A percentile compares a stretch with the other conserved stretches of the same genome.
These are phyloP conservation scores for Chrysogorgia sp. DNA, from an alignment of 92 coral and sea anemone species.

Conservation along the genomic window DNA sequence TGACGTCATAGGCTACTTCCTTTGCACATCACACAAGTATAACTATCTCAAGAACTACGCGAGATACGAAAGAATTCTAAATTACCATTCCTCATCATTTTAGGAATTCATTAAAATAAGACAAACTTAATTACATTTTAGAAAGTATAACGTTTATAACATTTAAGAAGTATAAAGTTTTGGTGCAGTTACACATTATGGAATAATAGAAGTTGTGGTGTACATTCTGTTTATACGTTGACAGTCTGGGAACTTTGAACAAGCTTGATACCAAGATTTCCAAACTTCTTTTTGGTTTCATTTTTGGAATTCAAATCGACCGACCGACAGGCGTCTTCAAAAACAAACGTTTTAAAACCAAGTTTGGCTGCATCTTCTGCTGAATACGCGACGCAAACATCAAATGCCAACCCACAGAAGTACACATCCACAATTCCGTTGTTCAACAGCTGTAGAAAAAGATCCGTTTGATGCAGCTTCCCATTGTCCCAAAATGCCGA, in stretches of 20 bases:
- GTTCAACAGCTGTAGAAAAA: slow-evolving; percentile 66
- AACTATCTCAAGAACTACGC: no score
- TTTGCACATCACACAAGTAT: no score
- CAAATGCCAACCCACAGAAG: slow-evolving; percentile 86
- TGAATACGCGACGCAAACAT: slow-evolving; percentile 77
- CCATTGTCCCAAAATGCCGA: slow-evolving; percentile 91
- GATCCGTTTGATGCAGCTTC: slow-evolving; percentile 59
- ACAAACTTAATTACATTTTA: no score
- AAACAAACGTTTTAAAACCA: slow-evolving; percentile 76
- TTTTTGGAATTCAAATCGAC: slow-evolving; percentile 59
- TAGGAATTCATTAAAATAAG: no score
- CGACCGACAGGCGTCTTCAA: slow-evolving; percentile 79
- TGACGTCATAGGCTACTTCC: no score
- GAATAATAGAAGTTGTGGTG: no score
- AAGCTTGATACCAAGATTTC: slow-evolving; percentile 58
- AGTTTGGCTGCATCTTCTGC: slow-evolving; percentile 75
- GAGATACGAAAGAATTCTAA: no score
- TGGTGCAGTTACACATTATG: no score
- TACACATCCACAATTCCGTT: slow-evolving; percentile 76
- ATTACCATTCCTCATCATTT: no score
- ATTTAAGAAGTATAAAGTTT: no score
- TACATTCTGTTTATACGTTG: slow-evolving; percentile 2
- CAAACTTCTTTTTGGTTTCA: slow-evolving; percentile 55
- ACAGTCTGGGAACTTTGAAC: slow-evolving; percentile 56
- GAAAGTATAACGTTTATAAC: no score